phyloP scores from a whole-genome alignment of 2,888 invertebrate species.

The Orgyia antiqua region DNA sequence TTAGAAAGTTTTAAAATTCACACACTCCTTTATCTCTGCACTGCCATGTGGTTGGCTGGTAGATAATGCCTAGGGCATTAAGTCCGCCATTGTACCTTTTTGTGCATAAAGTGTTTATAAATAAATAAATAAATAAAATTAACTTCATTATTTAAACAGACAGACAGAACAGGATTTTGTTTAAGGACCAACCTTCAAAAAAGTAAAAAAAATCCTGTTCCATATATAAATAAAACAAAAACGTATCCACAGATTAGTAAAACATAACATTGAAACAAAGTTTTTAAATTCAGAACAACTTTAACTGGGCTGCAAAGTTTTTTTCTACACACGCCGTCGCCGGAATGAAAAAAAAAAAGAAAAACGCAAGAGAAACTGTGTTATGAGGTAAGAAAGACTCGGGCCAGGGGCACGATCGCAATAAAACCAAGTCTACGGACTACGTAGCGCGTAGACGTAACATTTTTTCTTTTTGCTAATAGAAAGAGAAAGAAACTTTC shows the following conservation, averaged over 20 bases:
- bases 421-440: slow-evolving; percentile 71
- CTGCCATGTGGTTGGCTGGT: no score
- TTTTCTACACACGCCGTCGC: slow-evolving; percentile 45
- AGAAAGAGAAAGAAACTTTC: slow-evolving; percentile 41
- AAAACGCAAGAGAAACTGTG: slow-evolving; percentile 64
- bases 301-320: slow-evolving; percentile 40
- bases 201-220: no score
- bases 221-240: neutral
- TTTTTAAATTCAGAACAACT: slow-evolving; percentile 35
- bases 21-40: no score
- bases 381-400: slow-evolving; percentile 72
- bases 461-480: slow-evolving; percentile 52
- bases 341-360: slow-evolving; percentile 44
- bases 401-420: slow-evolving; percentile 67
- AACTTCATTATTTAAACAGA: no score
- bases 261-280: slow-evolving; percentile 19
- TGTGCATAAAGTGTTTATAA: no score
- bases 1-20: no score
- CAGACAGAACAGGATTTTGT: no score
- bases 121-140: no score
- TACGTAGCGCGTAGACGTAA: slow-evolving; percentile 50
- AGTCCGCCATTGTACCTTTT: no score
- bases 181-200: no score
- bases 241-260: slow-evolving; percentile 20
- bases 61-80: no score